Base-by-base conservation (phyloP, 1,140 invertebrate species). In the Trichonephila inaurata region DNA sequence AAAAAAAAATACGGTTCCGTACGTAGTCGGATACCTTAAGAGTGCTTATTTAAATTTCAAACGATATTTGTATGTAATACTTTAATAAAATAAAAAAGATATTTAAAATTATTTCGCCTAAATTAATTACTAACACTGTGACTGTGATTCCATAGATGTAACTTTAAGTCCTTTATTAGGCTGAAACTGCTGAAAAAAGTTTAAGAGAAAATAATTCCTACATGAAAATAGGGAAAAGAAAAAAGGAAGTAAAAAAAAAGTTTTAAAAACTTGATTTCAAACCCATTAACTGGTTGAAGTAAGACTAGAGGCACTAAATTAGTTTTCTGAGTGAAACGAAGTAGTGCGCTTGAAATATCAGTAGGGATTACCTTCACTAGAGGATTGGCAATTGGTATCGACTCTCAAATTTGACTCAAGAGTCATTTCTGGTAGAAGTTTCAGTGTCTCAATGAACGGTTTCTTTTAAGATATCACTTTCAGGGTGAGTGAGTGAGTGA, bases 381-480 rank as follows among this genome's bases (percentile, higher is more conserved):
- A 62, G 87, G 64, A 89, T 44, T 24, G 21, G 33, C 62, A 51
- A 89, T 69, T 8, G 62, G 62, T 64, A 87, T 87, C 85, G 85
- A 62, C 85, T 62, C 60, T 19, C 21, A 62, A 10, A 62, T 89
- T 51, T 69, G 87, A 69, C 40, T 51, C 64, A 3, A 40, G 87
- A 89, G 87, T 89, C 40, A 69, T 89, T 89, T 89, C 33, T 72
- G 69, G 87, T 89, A 82, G 81, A 90, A 91, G 89, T 24, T 90
- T 40, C 89, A 90, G 60, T 58, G 72, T 51, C 81, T 91, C 89
- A 91, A 12, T 91, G 89, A 82, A 81, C 89, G 62, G 69, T 91
- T 82, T 60, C 69, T 69, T 91, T 91, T 69, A 60, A 82, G 69
- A 58, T 82, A 81, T 91, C 89, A 82, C 72, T 91, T 91, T 69